Conservation (phyloP, 2,888 invertebrate genomes). For the Latrodectus elegans region DNA sequence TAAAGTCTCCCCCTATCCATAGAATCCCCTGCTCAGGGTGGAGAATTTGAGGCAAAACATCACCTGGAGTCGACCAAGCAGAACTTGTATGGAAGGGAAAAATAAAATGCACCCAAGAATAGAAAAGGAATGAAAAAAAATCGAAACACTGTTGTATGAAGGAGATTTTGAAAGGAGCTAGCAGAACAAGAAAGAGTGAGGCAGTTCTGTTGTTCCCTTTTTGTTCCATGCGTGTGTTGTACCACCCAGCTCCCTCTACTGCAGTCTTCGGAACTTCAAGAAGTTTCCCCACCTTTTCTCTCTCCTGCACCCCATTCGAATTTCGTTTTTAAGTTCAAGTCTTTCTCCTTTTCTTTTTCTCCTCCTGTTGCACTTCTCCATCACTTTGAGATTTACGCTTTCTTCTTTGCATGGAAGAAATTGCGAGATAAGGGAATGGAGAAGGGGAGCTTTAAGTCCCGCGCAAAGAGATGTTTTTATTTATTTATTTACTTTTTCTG, state of each 20-base stretch:
- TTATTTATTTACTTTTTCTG: constrained; percentile 7
- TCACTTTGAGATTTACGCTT: constrained; percentile 41
- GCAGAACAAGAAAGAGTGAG: constrained; percentile 11
- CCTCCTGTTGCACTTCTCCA: constrained; percentile 40
- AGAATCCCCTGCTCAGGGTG: too few species aligned
- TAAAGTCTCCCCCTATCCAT: too few species aligned
- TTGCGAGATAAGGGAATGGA: constrained; percentile 20
- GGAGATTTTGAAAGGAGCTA: constrained; percentile 7
- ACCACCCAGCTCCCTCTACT: constrained; percentile 16
- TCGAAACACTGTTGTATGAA: background rate
- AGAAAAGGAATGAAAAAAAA: constrained; percentile 3
- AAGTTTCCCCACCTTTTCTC: constrained; percentile 12
- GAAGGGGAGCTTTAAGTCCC: constrained; percentile 9
- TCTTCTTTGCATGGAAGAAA: constrained; percentile 18
- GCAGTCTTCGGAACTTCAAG: constrained; percentile 45
- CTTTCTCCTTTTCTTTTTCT: background rate
- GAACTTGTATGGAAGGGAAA: constrained; percentile 11
- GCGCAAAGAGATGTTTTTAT: background rate
- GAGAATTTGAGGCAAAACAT: constrained; percentile 7
- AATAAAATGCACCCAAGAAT: background rate
- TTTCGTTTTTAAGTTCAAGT: background rate
- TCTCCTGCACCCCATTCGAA: background rate
- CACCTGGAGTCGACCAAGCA: background rate
- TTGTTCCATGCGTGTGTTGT: constrained; percentile 11
- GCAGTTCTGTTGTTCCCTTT: constrained; percentile 31